Evolutionary conservation across 2,888 invertebrate species (phyloP).

Genomic region (Icerya purchasi): DNA sequence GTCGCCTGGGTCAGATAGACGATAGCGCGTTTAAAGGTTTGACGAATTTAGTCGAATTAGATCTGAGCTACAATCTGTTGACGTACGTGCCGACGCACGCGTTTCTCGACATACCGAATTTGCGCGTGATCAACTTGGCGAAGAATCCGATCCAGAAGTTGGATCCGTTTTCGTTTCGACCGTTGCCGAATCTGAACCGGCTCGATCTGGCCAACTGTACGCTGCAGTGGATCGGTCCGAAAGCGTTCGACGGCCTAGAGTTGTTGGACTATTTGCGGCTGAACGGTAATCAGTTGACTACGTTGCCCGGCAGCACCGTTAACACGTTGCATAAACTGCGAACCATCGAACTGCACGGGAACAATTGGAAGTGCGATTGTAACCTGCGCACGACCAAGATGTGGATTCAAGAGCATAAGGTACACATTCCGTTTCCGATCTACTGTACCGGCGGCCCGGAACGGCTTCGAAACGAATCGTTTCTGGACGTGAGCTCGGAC

Average conservation of each 20-base stretch:
- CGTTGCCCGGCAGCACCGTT: conserved; percentile 48
- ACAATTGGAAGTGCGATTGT: conserved; percentile 79
- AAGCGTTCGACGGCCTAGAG: conserved; percentile 54
- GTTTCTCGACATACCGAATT: conserved; percentile 53
- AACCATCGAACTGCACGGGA: conserved; percentile 61
- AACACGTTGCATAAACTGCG: conserved; percentile 49
- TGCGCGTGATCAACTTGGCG: conserved; percentile 57
- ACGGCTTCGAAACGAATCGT: conserved; percentile 41
- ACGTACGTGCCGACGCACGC: conserved; percentile 58
- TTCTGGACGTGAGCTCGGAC: conserved; percentile 41
- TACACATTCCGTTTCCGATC: conserved; percentile 56
- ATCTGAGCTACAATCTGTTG: conserved; percentile 63
- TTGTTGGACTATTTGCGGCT: conserved; percentile 55
- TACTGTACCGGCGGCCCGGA: conserved; percentile 50
- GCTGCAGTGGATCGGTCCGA: conserved; percentile 51
- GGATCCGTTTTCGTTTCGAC: conserved; percentile 48
- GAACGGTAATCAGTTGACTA: conserved; percentile 59
- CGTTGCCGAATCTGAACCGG: conserved; percentile 55
- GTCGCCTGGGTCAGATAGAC: conserved; percentile 68
- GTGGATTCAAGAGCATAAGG: conserved; percentile 59
- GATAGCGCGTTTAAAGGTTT: conserved; percentile 63
- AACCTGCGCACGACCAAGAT: conserved; percentile 49
- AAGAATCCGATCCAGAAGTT: conserved; percentile 65
- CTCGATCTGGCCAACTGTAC: conserved; percentile 66
- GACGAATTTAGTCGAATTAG: conserved; percentile 73